Evolutionary conservation across 2,888 invertebrate species (phyloP), one percentile per base, ranked within the genome.

Genomic region (Agrochola lota): DNA sequence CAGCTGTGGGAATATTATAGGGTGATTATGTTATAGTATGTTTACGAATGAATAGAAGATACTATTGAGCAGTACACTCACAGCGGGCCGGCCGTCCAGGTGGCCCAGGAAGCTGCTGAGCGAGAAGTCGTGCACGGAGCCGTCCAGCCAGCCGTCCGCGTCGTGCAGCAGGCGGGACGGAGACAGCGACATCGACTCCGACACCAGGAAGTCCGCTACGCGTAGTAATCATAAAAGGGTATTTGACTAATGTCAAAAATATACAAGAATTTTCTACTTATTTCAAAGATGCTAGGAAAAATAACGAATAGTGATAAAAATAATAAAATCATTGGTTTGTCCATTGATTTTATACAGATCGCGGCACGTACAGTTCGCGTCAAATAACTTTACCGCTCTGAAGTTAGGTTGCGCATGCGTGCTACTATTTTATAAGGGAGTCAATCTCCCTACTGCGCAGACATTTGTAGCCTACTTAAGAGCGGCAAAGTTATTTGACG

Each of bases 61-160:
- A n/a, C 4, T n/a, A 23, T 23, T 7, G 23, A 55, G 55, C n/a
- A 57, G 59, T 26, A 59, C 30, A 76, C 75, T 49, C 30, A 80
- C 80, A 1, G 66, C 77, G 1, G 92, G 91, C 0, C 94, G 87
- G 0, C 98, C 98, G 91, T 99, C 98, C 85, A 99, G 97, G 90
- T 98, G 98, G 0, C 98, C 98, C 74, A 99, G 97, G 92, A 99
- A 98, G 94, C 98, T 98, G 94, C 98, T 98, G 71, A 99, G 97
- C 11, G 99, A 99, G 95, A 98, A 98, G 95, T 99, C 99, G 75
- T 97, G 98, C 68, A 98, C 98, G 92, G 98, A 98, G 71, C 98
- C 97, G 90, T 97, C 98, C 57, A 98, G 96, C 98, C 98, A 98
- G 85, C 97, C 97, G 88, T 98, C 98, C 69, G 97, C 97, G 87